Conservation (phyloP, 1,140 invertebrate genomes). For the Drosophila sproati region DNA sequence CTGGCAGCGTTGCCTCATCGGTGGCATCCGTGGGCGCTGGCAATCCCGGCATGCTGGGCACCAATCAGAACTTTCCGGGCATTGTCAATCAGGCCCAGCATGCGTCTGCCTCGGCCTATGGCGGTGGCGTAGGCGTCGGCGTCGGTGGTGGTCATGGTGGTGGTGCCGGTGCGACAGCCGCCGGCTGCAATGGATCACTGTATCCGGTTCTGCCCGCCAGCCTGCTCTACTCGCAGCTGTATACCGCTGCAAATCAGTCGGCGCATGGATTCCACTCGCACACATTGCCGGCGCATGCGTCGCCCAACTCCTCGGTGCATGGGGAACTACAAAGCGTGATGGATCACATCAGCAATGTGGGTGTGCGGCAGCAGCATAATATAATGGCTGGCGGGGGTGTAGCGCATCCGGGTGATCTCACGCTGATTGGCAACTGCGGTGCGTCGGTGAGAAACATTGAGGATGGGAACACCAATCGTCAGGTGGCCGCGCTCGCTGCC, state of each 20-base stretch:
- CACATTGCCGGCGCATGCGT: slow-evolving; percentile 87
- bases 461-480: slow-evolving; percentile 85
- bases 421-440: slow-evolving; percentile 87
- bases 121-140: slow-evolving; percentile 53
- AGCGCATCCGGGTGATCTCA: slow-evolving; percentile 85
- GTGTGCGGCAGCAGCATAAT: slow-evolving; percentile 85
- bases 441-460: slow-evolving; percentile 87
- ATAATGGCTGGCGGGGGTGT: slow-evolving; percentile 85
- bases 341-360: slow-evolving; percentile 89
- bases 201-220: slow-evolving; percentile 91
- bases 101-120: slow-evolving; percentile 66
- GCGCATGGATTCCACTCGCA: slow-evolving; percentile 90
- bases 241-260: slow-evolving; percentile 91
- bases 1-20: slow-evolving; percentile 88
- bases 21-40: slow-evolving; percentile 88
- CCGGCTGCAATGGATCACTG: slow-evolving; percentile 87
- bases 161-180: slow-evolving; percentile 53
- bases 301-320: slow-evolving; percentile 87
- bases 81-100: slow-evolving; percentile 82
- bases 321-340: slow-evolving; percentile 89
- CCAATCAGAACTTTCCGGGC: slow-evolving; percentile 81
- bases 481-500: slow-evolving; percentile 86
- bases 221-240: slow-evolving; percentile 92
- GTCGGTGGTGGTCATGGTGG: slow-evolving; percentile 64
- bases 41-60: slow-evolving; percentile 67